Conservation (phyloP, 2,113 vertebrate species). For the Choloepus hoffmanni region DNA sequence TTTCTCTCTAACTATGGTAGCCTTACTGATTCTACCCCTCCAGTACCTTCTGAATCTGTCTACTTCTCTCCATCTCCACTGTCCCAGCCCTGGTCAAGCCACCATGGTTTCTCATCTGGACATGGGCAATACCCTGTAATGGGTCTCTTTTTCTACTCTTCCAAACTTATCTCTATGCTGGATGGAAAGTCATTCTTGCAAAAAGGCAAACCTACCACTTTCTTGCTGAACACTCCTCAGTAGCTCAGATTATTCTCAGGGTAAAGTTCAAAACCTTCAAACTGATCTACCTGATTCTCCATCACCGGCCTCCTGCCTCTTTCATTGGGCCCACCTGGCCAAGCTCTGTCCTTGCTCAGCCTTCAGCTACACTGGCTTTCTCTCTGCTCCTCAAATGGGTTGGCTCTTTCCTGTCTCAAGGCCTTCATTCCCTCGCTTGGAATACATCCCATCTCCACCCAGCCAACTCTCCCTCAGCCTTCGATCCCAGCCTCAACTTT, state of each 20-base stretch:
- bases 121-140: background rate
- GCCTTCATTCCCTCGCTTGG: background rate
- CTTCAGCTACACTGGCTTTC: background rate
- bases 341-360: background rate
- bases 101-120: background rate
- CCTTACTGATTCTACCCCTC: too few species aligned
- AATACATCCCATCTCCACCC: background rate
- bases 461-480: background rate
- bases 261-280: background rate
- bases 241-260: background rate
- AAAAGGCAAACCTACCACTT: background rate
- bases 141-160: background rate
- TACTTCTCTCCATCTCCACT: background rate
- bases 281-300: background rate
- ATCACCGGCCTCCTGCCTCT: background rate
- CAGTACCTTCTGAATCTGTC: background rate
- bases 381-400: background rate
- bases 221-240: background rate
- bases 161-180: background rate
- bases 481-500: background rate
- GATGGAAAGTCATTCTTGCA: background rate
- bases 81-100: background rate
- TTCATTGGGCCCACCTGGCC: background rate
- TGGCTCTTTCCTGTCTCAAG: background rate
- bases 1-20: background rate